Percentiles rank a stretch among this genome's conserved stretches.
Conservation (phyloP, 2,113 vertebrate genomes). For the Leptobrachium ailaonicum region DNA sequence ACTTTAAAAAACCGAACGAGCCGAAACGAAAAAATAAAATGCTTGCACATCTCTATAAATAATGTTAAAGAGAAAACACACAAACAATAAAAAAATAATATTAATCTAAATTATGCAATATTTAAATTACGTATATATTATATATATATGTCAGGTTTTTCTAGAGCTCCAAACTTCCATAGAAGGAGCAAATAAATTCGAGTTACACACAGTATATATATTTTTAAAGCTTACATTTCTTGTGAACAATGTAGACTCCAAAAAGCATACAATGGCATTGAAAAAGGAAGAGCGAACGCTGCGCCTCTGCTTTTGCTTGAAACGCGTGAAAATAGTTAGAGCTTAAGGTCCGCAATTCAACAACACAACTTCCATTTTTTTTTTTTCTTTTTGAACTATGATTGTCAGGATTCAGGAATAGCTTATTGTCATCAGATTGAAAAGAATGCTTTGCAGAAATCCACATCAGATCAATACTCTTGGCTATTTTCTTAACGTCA, state of each 20-base stretch:
- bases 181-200: too few species aligned
- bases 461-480: not conserved
- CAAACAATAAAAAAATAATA: too few species aligned
- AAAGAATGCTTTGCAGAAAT: conserved; percentile 50
- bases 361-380: conserved; percentile 42
- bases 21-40: too few species aligned
- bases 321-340: conserved; percentile 27
- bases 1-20: too few species aligned
- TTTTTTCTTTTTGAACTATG: conserved; percentile 59
- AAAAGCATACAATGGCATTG: not conserved
- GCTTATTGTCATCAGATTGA: conserved; percentile 58
- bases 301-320: not conserved
- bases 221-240: too few species aligned
- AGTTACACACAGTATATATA: too few species aligned
- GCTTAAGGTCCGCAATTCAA: conserved; percentile 32
- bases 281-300: not conserved
- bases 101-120: too few species aligned
- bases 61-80: too few species aligned
- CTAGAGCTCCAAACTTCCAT: too few species aligned
- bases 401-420: conserved; percentile 62
- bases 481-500: conserved; percentile 38
- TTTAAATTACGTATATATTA: too few species aligned
- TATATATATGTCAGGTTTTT: too few species aligned
- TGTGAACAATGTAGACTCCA: not conserved
- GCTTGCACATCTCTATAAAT: too few species aligned